A percentile compares a stretch with the other conserved stretches of the same genome.
phyloP scores from a whole-genome alignment of 2,113 vertebrate species.

The Dasyornis broadbenti region DNA sequence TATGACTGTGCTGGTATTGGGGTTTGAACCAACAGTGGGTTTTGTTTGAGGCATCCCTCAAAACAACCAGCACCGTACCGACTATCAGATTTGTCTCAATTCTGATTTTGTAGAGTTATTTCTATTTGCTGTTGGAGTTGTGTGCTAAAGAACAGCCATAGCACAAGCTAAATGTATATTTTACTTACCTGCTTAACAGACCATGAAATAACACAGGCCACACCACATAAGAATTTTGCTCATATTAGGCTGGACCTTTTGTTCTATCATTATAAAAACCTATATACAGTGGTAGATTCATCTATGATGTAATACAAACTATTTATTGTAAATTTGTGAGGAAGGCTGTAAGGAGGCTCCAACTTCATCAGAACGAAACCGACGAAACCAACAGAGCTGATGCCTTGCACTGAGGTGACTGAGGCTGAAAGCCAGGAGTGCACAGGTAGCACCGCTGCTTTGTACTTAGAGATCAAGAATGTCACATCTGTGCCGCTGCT shows the following conservation, averaged over 20 bases:
- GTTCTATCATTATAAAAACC: neutral
- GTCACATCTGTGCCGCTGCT: neutral
- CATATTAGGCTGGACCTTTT: neutral
- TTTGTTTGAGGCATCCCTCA: neutral
- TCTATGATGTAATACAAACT: too few relatives aligned
- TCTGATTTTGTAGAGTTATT: neutral
- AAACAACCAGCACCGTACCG: neutral
- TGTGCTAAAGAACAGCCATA: neutral
- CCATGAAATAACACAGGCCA: neutral
- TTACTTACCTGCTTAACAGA: neutral
- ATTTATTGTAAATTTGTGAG: neutral
- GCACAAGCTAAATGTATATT: neutral
- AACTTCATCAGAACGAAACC: neutral
- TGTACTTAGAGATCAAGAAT: neutral
- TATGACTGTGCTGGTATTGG: neutral
- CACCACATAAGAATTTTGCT: neutral
- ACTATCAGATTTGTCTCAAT: neutral
- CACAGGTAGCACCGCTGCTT: neutral
- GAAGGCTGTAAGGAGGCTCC: neutral
- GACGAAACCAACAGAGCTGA: neutral
- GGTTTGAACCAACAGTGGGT: accelerated
- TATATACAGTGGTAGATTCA: neutral
- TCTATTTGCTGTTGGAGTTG: neutral
- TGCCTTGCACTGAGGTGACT: neutral
- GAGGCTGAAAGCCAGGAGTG: accelerated